Base-by-base conservation (phyloP, 1,140 invertebrate species). In the Venturia canescens region DNA sequence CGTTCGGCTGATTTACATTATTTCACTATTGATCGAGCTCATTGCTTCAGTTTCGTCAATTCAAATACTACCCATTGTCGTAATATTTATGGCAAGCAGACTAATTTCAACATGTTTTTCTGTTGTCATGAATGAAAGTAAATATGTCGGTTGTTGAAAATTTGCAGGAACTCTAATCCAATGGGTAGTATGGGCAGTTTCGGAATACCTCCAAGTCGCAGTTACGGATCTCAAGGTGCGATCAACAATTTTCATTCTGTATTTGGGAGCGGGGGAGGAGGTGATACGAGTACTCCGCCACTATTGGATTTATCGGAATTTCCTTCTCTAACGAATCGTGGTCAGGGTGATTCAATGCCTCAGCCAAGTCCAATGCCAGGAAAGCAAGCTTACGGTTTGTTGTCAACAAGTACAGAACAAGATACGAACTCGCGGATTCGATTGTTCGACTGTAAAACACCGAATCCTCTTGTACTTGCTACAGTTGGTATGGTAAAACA, bases 401-500 rank as follows among this genome's bases (percentile, higher is more conserved):
- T 80, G 53, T 81, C 66, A 57, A 77, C 75, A 38, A 79, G 66
- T 79, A 79, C 77, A 78, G 63, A 69, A 50, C 26, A 79, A 79
- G 69, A 79, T 70, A 70, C 66, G 69, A 69, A 57, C 23, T 70
- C 77, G 77, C 75, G 66, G 60, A 77, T 77, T 29, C 63, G 7
- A 77, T n/a, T 66, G 13, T 77, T 77, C 75, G 75, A 60, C 75
- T 77, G 75, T 77, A 60, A 77, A 77, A 60, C 53, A 53, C 69
- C 69, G 53, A 79, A 79, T 79, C 66, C 53, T 79, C 69, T 79
- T 71, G 44, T 79, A 70, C 83, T 82, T 86, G 84, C 91, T 92
- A 31, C 90, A 97, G 97, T 98, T 91, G 97, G 97, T 87, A 98
- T 98, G 97, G 98, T 99, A 83, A 98, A 98, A 92, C 97, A 98